A percentile compares a stretch with the other conserved stretches of the same genome.
These are phyloP conservation scores for Denticeps clupeoides DNA, from an alignment of 2,797 vertebrate genomes.

Conservation along the genomic window DNA sequence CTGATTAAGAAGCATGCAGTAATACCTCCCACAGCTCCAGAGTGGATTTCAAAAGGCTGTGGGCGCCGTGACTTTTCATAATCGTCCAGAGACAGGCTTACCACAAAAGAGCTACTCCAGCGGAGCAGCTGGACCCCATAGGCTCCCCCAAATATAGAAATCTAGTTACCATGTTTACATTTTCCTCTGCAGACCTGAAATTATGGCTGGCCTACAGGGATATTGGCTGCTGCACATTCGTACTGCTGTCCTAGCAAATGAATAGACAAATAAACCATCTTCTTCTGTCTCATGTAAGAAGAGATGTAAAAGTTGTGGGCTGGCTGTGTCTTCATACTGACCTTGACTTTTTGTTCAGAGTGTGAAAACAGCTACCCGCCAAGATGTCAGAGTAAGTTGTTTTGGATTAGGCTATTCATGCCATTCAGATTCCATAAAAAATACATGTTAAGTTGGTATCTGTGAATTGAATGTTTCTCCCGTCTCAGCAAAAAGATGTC, in stretches of 20 bases:
- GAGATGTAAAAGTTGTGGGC: not conserved
- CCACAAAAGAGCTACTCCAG: constrained; percentile 22
- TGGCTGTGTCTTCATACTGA: constrained; percentile 2
- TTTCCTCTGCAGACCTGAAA: constrained; percentile 1
- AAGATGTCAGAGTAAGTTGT: constrained; percentile 66
- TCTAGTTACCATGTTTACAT: constrained; percentile 12
- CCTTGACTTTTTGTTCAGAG: constrained; percentile 28
- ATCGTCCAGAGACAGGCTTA: constrained; percentile 35
- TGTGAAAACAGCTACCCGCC: constrained; percentile 28
- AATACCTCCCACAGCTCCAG: constrained; percentile 15
- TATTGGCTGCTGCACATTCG: no score
- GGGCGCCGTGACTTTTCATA: constrained; percentile 27
- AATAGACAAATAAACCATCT: no score
- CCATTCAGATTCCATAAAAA: no score
- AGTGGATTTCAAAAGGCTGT: constrained; percentile 25
- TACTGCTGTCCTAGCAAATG: no score
- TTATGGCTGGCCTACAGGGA: not conserved
- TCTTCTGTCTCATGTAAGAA: no score
- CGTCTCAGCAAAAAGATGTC: constrained; percentile 75
- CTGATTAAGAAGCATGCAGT: constrained; percentile 21
- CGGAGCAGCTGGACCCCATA: constrained; percentile 31
- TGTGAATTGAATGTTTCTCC: no score
- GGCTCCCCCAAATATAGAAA: constrained; percentile 42
- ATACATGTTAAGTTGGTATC: no score
- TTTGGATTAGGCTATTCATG: no score